Conservation (phyloP, 2,797 vertebrate species). For the Antrozous pallidus region DNA sequence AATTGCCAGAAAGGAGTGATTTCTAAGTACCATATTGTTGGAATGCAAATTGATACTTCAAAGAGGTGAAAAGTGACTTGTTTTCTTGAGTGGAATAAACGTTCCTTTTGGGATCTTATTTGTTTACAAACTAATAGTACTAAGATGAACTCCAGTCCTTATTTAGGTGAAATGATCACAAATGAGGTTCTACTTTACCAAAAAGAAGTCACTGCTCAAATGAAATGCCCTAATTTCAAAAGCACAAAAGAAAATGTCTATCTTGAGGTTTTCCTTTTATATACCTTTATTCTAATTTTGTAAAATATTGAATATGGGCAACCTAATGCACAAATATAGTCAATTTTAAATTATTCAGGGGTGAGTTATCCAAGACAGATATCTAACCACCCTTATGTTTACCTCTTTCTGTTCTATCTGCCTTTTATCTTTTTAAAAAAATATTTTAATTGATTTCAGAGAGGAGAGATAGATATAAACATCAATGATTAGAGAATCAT, state of each 20-base stretch:
- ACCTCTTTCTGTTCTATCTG: not conserved
- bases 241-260: conserved; percentile 27
- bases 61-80: conserved; percentile 63
- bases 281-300: conserved; percentile 34
- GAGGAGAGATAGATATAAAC: too few species aligned
- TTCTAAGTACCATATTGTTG: conserved; percentile 68
- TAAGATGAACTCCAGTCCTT: conserved; percentile 30
- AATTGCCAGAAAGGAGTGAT: conserved; percentile 65
- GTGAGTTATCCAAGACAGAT: conserved; percentile 21
- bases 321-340: conserved; percentile 21
- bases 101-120: conserved; percentile 60
- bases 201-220: not conserved
- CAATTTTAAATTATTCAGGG: conserved; percentile 33
- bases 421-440: not conserved
- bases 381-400: not conserved
- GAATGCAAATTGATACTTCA: conserved; percentile 65
- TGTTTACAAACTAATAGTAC: conserved; percentile 63
- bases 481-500: too few species aligned
- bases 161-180: conserved; percentile 44
- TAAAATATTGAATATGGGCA: conserved; percentile 13
- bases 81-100: conserved; percentile 61
- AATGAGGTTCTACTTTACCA: not conserved
- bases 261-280: conserved; percentile 20
- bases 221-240: conserved; percentile 54
- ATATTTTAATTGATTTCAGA: too few species aligned